Evolutionary conservation across 2,888 invertebrate species (phyloP), one percentile per base, ranked within the genome.

Genomic region (Meteorus colon): DNA sequence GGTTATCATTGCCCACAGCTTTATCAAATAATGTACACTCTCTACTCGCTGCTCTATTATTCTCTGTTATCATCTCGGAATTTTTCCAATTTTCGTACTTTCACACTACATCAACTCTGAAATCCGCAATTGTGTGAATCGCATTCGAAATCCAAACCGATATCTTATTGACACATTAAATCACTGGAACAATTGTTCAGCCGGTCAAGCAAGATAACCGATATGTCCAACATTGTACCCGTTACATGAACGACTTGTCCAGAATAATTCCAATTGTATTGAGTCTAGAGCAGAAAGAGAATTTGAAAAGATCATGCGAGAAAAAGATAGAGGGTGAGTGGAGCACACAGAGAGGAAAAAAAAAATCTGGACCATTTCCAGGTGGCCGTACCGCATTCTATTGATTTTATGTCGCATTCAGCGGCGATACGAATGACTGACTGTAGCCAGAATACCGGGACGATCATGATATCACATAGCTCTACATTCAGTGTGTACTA

Each of bases 351-450:
- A 60, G 70, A 66, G 69, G 55, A 60, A 59, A 67, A 59, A 66
- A 77, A 69, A 63, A 78, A 75, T 74, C 81, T 84, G 84, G 82
- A 85, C 84, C 82, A 79, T 84, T 84, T 84, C 85, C 84, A 85
- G 82, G 78, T 84, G 79, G 80, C 80, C 79, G 81, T 79, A 79
- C 60, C 78, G 79, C 76, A 79, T 81, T 79, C 82, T 87, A 86
- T 86, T 85, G 86, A 86, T 86, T 86, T 85, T 84, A 84, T 86
- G 83, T 81, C 82, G 81, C 83, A 82, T 82, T 81, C 80, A 77
- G 79, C 70, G 63, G 77, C 81, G 79, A 79, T 81, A 80, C 81
- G 78, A 82, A 78, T 80, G 79, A 80, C 80, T 80, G 79, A 80
- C 79, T 76, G 74, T 71, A 60, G 63, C 69, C 69, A 69, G 69